Conservation (phyloP, 2,797 vertebrate species). For the Allobates femoralis region DNA sequence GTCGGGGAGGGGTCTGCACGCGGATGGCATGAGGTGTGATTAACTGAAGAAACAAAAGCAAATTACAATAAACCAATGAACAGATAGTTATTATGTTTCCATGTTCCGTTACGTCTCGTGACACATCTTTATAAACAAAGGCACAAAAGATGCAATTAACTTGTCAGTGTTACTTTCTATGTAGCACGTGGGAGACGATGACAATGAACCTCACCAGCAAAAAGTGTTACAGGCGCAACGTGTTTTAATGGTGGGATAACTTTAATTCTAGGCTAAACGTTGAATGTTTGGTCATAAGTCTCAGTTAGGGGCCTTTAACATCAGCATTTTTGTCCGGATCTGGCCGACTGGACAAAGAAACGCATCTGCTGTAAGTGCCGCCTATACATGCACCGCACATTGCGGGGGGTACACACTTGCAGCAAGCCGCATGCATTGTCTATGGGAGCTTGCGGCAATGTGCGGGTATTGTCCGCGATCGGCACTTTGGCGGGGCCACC, state of each 20-base stretch:
- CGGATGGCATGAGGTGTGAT: conserved; percentile 98
- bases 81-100: conserved; percentile 65
- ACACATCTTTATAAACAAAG: conserved; percentile 73
- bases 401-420: no score
- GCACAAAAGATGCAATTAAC: conserved; percentile 77
- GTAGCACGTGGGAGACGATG: conserved; percentile 70
- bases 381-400: no score
- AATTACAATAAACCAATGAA: conserved; percentile 62
- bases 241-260: not conserved
- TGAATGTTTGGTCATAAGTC: not conserved
- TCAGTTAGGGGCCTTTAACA: no score
- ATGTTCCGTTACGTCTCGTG: conserved; percentile 69
- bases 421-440: no score
- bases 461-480: no score
- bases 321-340: no score
- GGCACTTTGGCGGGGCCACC: no score
- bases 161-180: conserved; percentile 72
- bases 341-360: no score
- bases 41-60: conserved; percentile 80
- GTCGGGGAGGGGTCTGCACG: conserved; percentile 90
- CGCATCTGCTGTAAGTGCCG: no score
- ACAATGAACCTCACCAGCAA: conserved; percentile 72
- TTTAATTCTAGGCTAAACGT: not conserved
- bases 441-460: no score
- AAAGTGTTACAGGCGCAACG: not conserved